Base-by-base conservation (phyloP, 2,888 invertebrate species). In the Baccha elongata region DNA sequence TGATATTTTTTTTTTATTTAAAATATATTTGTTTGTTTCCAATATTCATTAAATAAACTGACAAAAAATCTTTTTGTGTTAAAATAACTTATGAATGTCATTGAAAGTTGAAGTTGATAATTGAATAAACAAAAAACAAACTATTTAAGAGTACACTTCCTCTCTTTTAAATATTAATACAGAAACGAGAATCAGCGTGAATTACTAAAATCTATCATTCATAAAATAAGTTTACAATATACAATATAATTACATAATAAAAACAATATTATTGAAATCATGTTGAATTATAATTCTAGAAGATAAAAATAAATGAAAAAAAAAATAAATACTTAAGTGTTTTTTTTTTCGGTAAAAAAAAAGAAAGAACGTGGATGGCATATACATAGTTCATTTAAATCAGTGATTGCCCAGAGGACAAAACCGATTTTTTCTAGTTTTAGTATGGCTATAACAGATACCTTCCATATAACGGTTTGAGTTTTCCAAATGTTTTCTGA, bases 231-330 rank as follows among this genome's bases (percentile, higher is more conserved):
- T 78, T 78, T 72, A 68, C 72, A 73, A 58, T 60, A 73, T 69
- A 72, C 62, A 83, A 64, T 58, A 58, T 40, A 58, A 58, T 64
- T 32, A 75, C 65, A 76, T 48, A 52, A 71, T 71, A 67, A 67
- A 50, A 68, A 83, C 62, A 76, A 71, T 76, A 75, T 81, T 72
- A 73, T 81, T 71, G 69, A 71, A 81, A 37, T 75, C 65, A 81
- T 75, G 75, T 81, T 81, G 81, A 81, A 76, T 81, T 81, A 80
- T 74, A 73, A 81, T 81, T 81, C 81, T 81, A 72, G 71, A 81
- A 60, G 42, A 81, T 62, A 81, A 69, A 52, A 50, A 60, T 73
- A 68, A 78, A 73, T 71, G 58, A 76, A 76, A 50, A 73, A 81
- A 75, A 75, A 50, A 60, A 40, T 50, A 64, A 53, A 37, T 44